Base-by-base conservation (phyloP, 2,888 invertebrate species). In the Troides helena region DNA sequence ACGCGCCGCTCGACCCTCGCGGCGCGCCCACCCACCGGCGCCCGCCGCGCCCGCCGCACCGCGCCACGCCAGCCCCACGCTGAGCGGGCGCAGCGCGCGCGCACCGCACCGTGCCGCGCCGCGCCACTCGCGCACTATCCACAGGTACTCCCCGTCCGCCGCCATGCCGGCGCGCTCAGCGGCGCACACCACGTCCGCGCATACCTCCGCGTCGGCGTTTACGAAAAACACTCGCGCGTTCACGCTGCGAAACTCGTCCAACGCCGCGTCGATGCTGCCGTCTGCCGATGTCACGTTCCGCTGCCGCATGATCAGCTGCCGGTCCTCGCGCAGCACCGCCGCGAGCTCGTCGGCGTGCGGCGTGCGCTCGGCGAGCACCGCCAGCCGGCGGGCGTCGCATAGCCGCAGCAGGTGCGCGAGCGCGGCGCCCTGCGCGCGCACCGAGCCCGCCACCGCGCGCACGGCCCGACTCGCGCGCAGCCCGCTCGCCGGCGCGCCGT, bases 161-260 rank as follows among this genome's bases (percentile, higher is more conserved):
- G 95, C 10, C 96, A 97, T 75, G 12, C 67, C 61, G 12, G 64
- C 63, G 5, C 50, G 61, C 12, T 23, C 58, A 0, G 83, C 87
- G 80, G 95, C 95, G 80, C 96, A 96, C 93, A 98, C 94, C 2
- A 97, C 94, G 65, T 93, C 90, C 50, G 95, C 87, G 2, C 95
- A 94, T 0, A 94, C 94, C 50, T 93, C 90, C 71, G 93, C 90
- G 70, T 95, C 95, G 50, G 97, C 95, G 82, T 98, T 97, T 0
- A 97, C 95, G 71, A 98, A 96, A 60, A 98, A 96, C 14, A 98
- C 96, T 74, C 94, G 94, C 0, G 96, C 96, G 62, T 94, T 93
- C 70, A 2, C 65, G 3, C 58, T 57, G 21, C 62, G 60, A 17
- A 85, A 72, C 2, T 59, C 36, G 58, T 61, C 18, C 57, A 83